A percentile compares a stretch with the other conserved stretches of the same genome.
These are phyloP conservation scores for Chrysomela aeneicollis DNA, from an alignment of 2,888 invertebrate species.

Conservation along the genomic window DNA sequence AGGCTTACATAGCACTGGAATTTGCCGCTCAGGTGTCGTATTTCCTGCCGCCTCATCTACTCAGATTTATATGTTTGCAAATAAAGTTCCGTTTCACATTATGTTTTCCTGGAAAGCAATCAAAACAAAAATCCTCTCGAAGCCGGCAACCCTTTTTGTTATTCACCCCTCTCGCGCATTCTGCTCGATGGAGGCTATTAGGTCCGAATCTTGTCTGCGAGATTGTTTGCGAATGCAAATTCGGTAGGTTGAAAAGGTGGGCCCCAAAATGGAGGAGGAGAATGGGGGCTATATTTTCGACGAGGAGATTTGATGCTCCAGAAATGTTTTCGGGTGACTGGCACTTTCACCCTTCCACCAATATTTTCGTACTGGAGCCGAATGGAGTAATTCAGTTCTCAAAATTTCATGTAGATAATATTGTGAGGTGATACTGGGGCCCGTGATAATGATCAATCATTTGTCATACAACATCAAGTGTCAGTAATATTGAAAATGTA, in stretches of 20 bases:
- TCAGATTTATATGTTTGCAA: neutral
- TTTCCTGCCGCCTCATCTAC: neutral
- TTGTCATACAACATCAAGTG: no score
- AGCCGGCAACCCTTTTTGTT: neutral
- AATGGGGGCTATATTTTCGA: neutral
- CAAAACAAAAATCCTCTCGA: slow-evolving; percentile 4
- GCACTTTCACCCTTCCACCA: no score
- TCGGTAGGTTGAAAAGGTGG: slow-evolving; percentile 21
- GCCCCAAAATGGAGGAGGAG: neutral
- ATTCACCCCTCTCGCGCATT: neutral
- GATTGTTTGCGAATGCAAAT: slow-evolving; percentile 46
- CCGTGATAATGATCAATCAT: no score
- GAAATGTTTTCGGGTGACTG: neutral
- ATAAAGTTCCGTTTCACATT: slow-evolving; percentile 3
- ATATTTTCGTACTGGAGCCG: no score
- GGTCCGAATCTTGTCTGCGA: slow-evolving; percentile 18
- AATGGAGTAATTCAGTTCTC: no score
- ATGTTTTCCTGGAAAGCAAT: slow-evolving; percentile 5
- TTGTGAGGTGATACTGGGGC: no score
- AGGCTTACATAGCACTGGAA: neutral
- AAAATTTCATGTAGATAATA: no score
- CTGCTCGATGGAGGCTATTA: slow-evolving; percentile 4
- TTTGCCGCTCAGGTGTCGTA: neutral
- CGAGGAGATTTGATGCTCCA: neutral
- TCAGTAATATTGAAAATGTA: no score